Evolutionary conservation across 2,113 vertebrate genomes (phyloP).

Genomic region (Mesembrinibis cayennensis): DNA sequence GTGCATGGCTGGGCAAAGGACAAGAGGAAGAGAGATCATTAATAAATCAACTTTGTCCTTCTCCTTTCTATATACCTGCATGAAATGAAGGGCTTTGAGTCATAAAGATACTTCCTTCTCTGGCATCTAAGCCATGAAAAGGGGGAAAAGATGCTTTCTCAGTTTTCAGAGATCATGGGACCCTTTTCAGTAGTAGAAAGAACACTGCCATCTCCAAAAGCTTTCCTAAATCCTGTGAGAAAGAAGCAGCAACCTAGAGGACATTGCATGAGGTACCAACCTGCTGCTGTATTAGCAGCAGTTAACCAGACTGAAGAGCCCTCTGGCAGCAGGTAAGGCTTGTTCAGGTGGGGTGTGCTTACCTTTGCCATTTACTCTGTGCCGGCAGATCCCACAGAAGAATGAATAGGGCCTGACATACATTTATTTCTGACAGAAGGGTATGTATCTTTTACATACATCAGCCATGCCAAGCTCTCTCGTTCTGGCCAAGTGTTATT

Average conservation of each 20-base stretch:
- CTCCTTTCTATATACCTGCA: neutral
- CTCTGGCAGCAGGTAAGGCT: neutral
- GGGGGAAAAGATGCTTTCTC: neutral
- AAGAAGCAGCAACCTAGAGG: neutral
- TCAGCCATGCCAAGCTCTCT: neutral
- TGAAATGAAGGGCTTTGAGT: neutral
- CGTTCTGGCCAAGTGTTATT: neutral
- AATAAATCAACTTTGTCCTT: neutral
- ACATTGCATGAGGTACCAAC: neutral
- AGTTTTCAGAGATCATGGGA: neutral
- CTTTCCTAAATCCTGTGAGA: neutral
- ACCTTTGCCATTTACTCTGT: neutral
- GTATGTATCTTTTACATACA: neutral
- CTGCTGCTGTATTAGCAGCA: neutral
- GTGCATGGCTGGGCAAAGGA: neutral
- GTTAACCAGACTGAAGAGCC: neutral
- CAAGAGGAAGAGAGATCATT: neutral
- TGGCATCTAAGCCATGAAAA: neutral
- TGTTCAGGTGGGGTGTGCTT: neutral
- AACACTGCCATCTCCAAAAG: neutral
- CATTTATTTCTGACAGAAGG: neutral
- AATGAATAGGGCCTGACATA: neutral
- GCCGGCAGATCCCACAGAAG: neutral
- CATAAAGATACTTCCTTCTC: neutral
- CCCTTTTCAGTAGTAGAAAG: neutral